These are phyloP conservation scores for Marronus borbonicus DNA, from an alignment of 2,888 invertebrate genomes.

Conservation along the genomic window DNA sequence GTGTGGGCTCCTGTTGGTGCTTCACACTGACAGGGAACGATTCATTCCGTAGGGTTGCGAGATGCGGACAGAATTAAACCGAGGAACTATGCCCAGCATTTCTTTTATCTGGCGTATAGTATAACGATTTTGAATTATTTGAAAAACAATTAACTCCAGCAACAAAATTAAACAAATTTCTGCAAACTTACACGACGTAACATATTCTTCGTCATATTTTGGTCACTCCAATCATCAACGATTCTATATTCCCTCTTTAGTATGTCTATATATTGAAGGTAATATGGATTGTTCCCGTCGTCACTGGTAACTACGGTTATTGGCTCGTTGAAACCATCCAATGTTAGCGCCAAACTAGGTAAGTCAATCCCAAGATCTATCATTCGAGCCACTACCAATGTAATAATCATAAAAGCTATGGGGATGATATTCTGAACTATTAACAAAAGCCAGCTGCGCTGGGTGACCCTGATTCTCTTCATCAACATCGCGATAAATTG, in stretches of 20 bases:
- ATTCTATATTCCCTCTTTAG: slow-evolving; percentile 35
- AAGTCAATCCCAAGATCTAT: slow-evolving; percentile 71
- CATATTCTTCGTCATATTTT: slow-evolving; percentile 68
- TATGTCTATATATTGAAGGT: slow-evolving; percentile 63
- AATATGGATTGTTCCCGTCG: slow-evolving; percentile 61
- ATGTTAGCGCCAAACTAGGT: slow-evolving; percentile 72
- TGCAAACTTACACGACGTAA: slow-evolving; percentile 67
- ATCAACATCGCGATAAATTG: slow-evolving; percentile 68
- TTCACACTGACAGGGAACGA: no score
- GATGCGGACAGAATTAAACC: no score
- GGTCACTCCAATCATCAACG: slow-evolving; percentile 54
- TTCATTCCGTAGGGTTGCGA: no score
- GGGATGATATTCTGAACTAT: slow-evolving; percentile 81
- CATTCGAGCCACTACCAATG: slow-evolving; percentile 75
- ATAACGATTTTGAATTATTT: no score
- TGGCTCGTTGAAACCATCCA: slow-evolving; percentile 70
- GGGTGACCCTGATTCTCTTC: slow-evolving; percentile 68
- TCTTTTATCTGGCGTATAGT: no score
- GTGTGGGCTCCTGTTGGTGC: no score
- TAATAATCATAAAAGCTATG: slow-evolving; percentile 75
- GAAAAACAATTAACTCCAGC: no score
- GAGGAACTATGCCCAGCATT: no score
- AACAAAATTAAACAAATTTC: no score
- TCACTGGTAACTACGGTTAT: slow-evolving; percentile 63
- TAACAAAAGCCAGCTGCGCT: slow-evolving; percentile 79